phyloP scores from a whole-genome alignment of 1,140 invertebrate species.

The Bradysia coprophila region DNA sequence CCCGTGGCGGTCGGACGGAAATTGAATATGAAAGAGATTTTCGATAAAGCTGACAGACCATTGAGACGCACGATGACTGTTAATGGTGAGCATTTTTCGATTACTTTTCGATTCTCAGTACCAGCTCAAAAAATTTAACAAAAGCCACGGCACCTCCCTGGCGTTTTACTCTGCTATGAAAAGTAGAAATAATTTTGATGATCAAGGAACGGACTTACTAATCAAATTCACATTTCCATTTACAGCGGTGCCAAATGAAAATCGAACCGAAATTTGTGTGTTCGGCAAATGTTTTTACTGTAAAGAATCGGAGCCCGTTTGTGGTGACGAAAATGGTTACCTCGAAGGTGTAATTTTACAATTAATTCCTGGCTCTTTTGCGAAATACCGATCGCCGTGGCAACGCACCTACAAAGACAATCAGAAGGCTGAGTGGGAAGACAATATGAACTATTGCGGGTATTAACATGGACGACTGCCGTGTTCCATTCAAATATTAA shows the following conservation, averaged over 20 bases:
- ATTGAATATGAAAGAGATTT: conserved; percentile 58
- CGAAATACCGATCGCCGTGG: conserved; percentile 68
- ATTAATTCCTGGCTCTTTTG: conserved; percentile 52
- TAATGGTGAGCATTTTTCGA: conserved; percentile 17
- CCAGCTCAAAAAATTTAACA: no score
- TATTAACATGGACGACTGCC: conserved; percentile 24
- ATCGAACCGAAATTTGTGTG: no score
- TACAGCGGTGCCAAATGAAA: no score
- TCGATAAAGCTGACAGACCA: conserved; percentile 42
- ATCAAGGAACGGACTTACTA: neutral
- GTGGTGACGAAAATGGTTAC: conserved; percentile 42
- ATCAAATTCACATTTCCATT: no score
- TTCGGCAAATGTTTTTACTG: conserved; percentile 86
- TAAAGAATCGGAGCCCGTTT: conserved; percentile 59
- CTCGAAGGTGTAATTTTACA: conserved; percentile 73
- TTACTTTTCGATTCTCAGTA: no score
- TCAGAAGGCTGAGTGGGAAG: conserved; percentile 61
- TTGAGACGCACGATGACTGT: conserved; percentile 37
- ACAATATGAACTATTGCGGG: conserved; percentile 58
- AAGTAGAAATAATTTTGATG: neutral
- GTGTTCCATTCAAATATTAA: conserved; percentile 2
- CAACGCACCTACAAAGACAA: conserved; percentile 66
- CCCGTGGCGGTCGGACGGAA: conserved; percentile 61
- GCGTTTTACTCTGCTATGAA: neutral
- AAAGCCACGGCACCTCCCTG: no score